These are phyloP conservation scores for Coregonus sp. DNA, from an alignment of 2,797 vertebrate genomes.

Conservation along the genomic window DNA sequence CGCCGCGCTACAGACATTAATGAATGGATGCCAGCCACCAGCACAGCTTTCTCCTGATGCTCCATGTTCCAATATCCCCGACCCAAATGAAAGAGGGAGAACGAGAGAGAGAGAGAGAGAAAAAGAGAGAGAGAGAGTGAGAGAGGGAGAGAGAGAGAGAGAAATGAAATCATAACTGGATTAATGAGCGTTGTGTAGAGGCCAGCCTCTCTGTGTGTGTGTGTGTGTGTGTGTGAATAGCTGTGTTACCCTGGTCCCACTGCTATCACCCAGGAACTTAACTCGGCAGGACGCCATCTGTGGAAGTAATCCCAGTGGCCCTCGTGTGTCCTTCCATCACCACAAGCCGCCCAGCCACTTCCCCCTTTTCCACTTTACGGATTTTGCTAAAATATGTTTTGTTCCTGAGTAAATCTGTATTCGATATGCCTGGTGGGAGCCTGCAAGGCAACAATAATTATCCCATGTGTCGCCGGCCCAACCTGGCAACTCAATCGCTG, in stretches of 20 bases:
- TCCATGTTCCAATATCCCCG: constrained; percentile 25
- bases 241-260: not conserved
- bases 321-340: constrained; percentile 2
- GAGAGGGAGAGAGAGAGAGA: not conserved
- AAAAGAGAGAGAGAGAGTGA: constrained; percentile 1
- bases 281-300: constrained; percentile 65
- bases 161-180: constrained; percentile 22
- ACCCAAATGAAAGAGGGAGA: constrained; percentile 10
- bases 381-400: constrained; percentile 58
- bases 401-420: constrained; percentile 74
- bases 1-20: constrained; percentile 38
- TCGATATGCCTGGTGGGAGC: constrained; percentile 69
- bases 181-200: constrained; percentile 43
- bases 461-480: constrained; percentile 68
- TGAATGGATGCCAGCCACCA: constrained; percentile 38
- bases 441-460: constrained; percentile 41
- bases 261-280: not conserved
- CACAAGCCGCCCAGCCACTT: constrained; percentile 50
- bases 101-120: not conserved
- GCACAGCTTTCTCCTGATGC: constrained; percentile 19
- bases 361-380: constrained; percentile 60
- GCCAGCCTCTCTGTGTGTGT: not conserved
- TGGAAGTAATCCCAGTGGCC: constrained; percentile 63
- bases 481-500: constrained; percentile 67
- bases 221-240: not conserved